Conservation (phyloP, 2,888 invertebrate genomes). For the Amphipoea oculea region DNA sequence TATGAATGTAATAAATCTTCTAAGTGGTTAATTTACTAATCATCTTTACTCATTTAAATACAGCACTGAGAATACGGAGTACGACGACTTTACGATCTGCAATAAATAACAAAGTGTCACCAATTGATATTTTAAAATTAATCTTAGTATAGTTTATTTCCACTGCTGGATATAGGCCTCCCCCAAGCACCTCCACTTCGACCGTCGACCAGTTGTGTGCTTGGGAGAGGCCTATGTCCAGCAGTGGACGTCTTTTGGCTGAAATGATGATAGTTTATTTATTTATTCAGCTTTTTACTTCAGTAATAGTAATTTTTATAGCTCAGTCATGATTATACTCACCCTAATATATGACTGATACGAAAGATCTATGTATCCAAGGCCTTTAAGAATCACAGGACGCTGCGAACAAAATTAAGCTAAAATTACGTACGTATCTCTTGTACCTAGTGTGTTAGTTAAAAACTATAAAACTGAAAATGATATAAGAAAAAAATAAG, state of each 20-base stretch:
- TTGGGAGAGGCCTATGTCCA: no score
- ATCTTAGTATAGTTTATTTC: no score
- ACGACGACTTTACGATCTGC: conserved; percentile 73
- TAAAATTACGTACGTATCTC: not conserved
- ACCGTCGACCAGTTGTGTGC: no score
- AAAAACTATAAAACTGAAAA: not conserved
- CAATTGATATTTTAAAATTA: not conserved
- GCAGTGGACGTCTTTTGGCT: no score
- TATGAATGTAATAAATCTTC: not conserved
- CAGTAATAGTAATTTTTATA: not conserved
- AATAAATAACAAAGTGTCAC: conserved; percentile 40
- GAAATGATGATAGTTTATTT: not conserved
- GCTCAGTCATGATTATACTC: conserved; percentile 21
- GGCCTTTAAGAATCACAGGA: conserved; percentile 72
- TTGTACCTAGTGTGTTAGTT: no score
- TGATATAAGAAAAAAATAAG: not conserved
- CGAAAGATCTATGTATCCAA: conserved; percentile 73
- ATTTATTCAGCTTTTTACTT: not conserved
- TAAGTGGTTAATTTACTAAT: not conserved
- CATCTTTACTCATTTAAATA: conserved; percentile 62
- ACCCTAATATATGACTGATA: conserved; percentile 72
- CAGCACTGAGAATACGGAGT: conserved; percentile 78
- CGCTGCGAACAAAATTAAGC: conserved; percentile 65
- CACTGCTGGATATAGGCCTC: no score
- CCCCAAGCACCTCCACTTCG: no score